Evolutionary conservation across 2,797 vertebrate species (phyloP), one percentile per base, ranked within the genome.

Genomic region (Anolis apletophallus): DNA sequence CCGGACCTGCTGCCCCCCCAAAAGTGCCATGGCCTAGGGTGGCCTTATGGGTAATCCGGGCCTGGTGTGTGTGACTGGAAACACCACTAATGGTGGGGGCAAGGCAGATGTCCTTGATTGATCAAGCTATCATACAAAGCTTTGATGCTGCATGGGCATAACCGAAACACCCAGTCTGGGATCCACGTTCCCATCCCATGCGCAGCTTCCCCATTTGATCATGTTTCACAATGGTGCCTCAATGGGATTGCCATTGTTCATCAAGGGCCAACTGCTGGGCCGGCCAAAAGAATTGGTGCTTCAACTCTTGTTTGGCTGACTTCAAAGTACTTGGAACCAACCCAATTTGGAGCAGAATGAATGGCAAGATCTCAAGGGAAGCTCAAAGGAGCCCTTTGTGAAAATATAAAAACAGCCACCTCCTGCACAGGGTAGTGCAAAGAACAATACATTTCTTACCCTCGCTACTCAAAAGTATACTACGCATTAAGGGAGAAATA

Each of bases 401-500:
- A 54, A 54, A 75, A 67, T 16, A 9, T 59, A 50, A 26, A 59
- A 68, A 75, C 23, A 79, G 86, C 26, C 88, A 46, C n/a, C 74
- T 85, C 75, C 84, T 80, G 82, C 83, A 80, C 67, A 26, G 64
- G 11, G 26, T 74, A 29, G 19, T 50, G 83, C 0, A 0, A 87
- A 87, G 79, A 80, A 29, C 29, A 61, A 85, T 57, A 74, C 36
- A 52, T 7, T 14, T 26, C 76, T 59, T 55, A 17, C 17, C 26
- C 17, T 75, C 67, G 71, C 4, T 76, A 88, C 84, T 77, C 72
- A 89, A 84, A 80, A 91, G 79, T 91, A 92, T 87, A 80, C 80
- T 78, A 32, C n/a, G 17, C 7, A 46, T 36, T 84, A 32, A 74
- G 40, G 71, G 71, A 26, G 9, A 57, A n/a, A 19, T 21, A 68